Evolutionary conservation across 2,888 invertebrate species (phyloP).

Genomic region (Stegophylla sp.): DNA sequence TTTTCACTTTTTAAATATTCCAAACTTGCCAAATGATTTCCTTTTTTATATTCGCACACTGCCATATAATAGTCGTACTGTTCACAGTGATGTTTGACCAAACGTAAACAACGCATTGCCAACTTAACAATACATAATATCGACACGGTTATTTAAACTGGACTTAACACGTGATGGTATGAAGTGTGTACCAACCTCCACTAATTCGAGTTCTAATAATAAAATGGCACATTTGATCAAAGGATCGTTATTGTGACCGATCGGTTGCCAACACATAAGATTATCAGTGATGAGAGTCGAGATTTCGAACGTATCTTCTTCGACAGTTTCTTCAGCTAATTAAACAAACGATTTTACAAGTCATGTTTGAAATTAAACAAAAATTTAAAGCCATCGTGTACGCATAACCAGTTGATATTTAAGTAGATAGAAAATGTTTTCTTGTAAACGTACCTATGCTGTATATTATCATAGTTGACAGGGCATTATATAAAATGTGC

Average conservation of each 20-base stretch:
- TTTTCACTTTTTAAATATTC: conserved; percentile 12
- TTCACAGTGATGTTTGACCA: background rate
- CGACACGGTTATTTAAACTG: background rate
- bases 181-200: conserved; percentile 8
- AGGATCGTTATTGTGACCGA: conserved; percentile 33
- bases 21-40: conserved; percentile 19
- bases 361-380: no score
- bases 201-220: conserved; percentile 36
- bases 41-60: conserved; percentile 36
- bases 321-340: background rate
- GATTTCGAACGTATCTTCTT: background rate
- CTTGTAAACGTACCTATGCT: no score
- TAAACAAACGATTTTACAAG: background rate
- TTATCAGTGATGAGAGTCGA: background rate
- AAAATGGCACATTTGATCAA: conserved; percentile 40
- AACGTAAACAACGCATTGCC: conserved; percentile 23
- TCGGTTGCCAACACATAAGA: conserved; percentile 38
- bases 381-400: no score
- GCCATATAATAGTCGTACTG: conserved; percentile 46
- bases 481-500: no score
- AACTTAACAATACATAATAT: conserved; percentile 20
- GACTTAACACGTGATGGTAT: background rate
- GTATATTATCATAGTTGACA: no score
- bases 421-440: no score
- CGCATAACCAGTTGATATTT: no score